phyloP scores from a whole-genome alignment of 2,113 vertebrate species.

The Isurus oxyrinchus region DNA sequence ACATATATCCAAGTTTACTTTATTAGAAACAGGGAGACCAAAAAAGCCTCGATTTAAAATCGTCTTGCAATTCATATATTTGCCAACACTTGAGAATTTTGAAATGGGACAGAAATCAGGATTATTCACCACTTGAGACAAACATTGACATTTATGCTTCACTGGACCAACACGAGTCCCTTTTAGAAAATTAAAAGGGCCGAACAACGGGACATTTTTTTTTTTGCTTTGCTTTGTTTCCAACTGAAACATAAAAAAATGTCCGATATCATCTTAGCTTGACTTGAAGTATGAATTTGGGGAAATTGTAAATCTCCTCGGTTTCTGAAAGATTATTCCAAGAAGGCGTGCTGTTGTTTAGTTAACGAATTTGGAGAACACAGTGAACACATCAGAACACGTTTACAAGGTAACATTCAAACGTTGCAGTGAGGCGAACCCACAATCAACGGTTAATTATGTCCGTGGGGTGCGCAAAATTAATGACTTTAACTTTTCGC shows the following conservation, averaged over 20 bases:
- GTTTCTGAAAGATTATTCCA: background rate
- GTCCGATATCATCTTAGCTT: background rate
- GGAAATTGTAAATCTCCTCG: background rate
- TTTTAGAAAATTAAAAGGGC: background rate
- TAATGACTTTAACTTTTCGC: constrained; percentile 6
- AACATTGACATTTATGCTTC: background rate
- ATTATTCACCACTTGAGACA: background rate
- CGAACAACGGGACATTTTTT: background rate
- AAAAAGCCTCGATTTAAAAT: background rate
- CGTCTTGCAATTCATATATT: background rate
- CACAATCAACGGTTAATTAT: background rate
- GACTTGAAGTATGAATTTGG: too few species aligned
- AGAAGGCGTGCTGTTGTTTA: background rate
- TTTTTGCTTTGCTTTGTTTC: background rate
- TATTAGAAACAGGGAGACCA: background rate
- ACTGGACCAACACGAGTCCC: background rate
- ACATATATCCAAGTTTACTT: background rate
- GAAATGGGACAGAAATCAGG: background rate
- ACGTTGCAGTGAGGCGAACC: background rate
- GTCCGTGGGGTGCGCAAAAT: background rate
- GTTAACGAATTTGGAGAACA: background rate
- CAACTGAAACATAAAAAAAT: background rate
- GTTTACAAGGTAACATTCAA: background rate
- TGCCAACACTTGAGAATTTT: background rate
- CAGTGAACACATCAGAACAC: background rate